These are phyloP conservation scores for Sclerodermus sp. DNA, from an alignment of 2,888 invertebrate species.

Conservation along the genomic window DNA sequence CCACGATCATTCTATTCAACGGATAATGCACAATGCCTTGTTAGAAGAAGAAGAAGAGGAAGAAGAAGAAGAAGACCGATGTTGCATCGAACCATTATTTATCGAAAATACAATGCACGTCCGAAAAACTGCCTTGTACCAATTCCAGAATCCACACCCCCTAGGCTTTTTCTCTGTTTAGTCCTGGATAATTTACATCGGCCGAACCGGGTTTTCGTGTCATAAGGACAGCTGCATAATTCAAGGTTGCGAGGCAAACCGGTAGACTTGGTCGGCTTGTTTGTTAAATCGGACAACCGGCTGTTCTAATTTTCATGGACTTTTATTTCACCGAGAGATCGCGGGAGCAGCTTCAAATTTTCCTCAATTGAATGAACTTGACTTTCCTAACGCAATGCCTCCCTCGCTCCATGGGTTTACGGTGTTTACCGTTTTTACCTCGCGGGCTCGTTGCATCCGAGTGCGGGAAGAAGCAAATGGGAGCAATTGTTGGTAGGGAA, in stretches of 20 bases:
- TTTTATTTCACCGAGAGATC: slow-evolving; percentile 3
- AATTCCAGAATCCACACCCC: too few relatives aligned
- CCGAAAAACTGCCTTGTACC: neutral
- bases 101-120: neutral
- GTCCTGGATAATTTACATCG: slow-evolving; percentile 2
- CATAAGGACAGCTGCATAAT: slow-evolving; percentile 48
- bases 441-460: too few relatives aligned
- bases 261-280: neutral
- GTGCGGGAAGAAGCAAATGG: too few relatives aligned
- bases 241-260: slow-evolving; percentile 33
- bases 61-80: too few relatives aligned
- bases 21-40: slow-evolving; percentile 46
- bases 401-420: too few relatives aligned
- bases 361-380: too few relatives aligned
- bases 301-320: slow-evolving; percentile 21
- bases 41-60: too few relatives aligned
- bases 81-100: neutral
- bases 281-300: slow-evolving; percentile 21
- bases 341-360: neutral
- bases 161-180: too few relatives aligned
- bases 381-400: too few relatives aligned
- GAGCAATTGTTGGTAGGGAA: too few relatives aligned
- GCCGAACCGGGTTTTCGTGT: slow-evolving; percentile 48
- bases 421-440: too few relatives aligned
- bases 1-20: slow-evolving; percentile 55